Evolutionary conservation across 2,113 vertebrate species (phyloP), one percentile per base, ranked within the genome.

Genomic region (Prionailurus viverrinus): DNA sequence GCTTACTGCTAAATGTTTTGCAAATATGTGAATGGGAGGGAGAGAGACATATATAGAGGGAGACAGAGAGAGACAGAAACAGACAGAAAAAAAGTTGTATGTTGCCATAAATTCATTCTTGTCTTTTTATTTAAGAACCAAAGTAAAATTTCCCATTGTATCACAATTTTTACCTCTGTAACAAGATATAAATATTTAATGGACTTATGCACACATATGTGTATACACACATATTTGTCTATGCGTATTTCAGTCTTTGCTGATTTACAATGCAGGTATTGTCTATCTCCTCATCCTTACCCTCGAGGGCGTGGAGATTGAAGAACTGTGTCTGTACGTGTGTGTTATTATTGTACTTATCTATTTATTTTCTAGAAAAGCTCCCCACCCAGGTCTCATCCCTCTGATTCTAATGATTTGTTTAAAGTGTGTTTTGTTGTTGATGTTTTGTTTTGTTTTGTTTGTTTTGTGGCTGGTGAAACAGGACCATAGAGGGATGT

Each of bases 1-100:
- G 79, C 51, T 85, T 80, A 85, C 25, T 66, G 66, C 27, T 97
- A 23, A 86, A 85, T 74, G 53, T n/a, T 95, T 66, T 74, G 36
- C 36, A 85, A 73, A 84, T 85, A 76, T 80, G 69, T 66, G 15
- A 71, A 63, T 16, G 31, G 69, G 7, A 73, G 31, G 33, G 45
- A 61, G 19, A 74, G 41, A 66, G 45, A 9, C 45, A 45, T 45
- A 45, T 5, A 25, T 1, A 36, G 41, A 86, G 6, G 51, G 63
- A 68, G 39, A 61, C 3, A 39, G 63, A 85, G 18, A 68, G 63
- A 68, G 29, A 63, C 23, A 61, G 36, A 61, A 58, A 45, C 23
- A 85, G 4, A 78, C 18, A 53, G 41, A 41, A 8, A 27, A 12
- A 55, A 16, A 48, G 31, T 85, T 63, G 29, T 27, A 13, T 33